These are phyloP conservation scores for Manduca sexta DNA, from an alignment of 1,140 invertebrate species.

Conservation along the genomic window DNA sequence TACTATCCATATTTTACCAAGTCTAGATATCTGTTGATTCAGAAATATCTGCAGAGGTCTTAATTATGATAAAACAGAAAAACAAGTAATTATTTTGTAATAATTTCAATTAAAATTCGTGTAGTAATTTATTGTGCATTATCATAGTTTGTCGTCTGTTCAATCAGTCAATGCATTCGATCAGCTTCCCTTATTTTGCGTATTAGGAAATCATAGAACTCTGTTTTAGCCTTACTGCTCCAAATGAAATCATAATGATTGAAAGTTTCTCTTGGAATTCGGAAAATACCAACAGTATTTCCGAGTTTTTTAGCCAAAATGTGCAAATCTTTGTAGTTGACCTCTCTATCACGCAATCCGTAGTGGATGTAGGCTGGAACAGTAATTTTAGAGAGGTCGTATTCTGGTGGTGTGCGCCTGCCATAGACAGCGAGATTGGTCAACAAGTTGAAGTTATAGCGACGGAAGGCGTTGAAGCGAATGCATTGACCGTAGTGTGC, in stretches of 20 bases:
- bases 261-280: slow-evolving; percentile 71
- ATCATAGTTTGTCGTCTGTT: too few relatives aligned
- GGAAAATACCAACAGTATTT: slow-evolving; percentile 54
- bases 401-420: slow-evolving; percentile 69
- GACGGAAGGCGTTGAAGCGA: slow-evolving; percentile 55
- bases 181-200: slow-evolving; percentile 11
- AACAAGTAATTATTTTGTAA: too few relatives aligned
- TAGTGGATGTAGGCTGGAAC: slow-evolving; percentile 76
- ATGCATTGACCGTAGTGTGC: slow-evolving; percentile 79
- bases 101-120: too few relatives aligned
- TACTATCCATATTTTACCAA: too few relatives aligned
- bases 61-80: too few relatives aligned
- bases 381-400: slow-evolving; percentile 76
- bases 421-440: slow-evolving; percentile 71
- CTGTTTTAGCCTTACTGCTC: slow-evolving; percentile 69
- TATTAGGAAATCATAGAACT: slow-evolving; percentile 63
- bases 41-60: too few relatives aligned
- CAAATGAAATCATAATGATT: slow-evolving; percentile 81
- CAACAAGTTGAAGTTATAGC: slow-evolving; percentile 62
- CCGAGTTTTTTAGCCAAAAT: slow-evolving; percentile 61
- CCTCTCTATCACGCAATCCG: slow-evolving; percentile 75
- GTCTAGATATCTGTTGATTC: too few relatives aligned
- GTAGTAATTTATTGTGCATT: too few relatives aligned
- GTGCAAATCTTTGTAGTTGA: slow-evolving; percentile 75
- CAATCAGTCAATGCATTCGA: too few relatives aligned